phyloP scores from a whole-genome alignment of 2,888 invertebrate genomes.

The Crematogaster levior region DNA sequence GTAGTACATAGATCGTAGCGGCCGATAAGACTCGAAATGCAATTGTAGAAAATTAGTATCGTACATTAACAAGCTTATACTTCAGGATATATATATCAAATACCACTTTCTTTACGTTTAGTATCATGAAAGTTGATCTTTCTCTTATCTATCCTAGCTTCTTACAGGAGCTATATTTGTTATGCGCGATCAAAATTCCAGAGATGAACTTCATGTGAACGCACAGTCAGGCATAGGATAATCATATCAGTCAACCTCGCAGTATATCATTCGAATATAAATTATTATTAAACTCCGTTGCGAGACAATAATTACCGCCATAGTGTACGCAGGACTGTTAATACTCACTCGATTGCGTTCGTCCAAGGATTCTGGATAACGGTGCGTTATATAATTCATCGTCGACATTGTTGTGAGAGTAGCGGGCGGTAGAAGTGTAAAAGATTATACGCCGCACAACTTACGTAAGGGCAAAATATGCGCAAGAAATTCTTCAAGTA shows the following conservation, averaged over 20 bases:
- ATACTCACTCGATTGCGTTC: slow-evolving; percentile 33
- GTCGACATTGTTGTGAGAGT: slow-evolving; percentile 56
- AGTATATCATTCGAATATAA: slow-evolving; percentile 65
- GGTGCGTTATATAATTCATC: slow-evolving; percentile 51
- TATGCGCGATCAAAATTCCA: slow-evolving; percentile 52
- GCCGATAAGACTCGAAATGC: background rate
- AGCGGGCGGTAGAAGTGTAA: slow-evolving; percentile 16
- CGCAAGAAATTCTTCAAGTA: slow-evolving; percentile 44
- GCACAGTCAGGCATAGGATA: background rate
- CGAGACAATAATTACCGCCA: slow-evolving; percentile 62
- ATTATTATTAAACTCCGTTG: slow-evolving; percentile 61
- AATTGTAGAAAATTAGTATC: background rate
- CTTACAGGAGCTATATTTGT: too few relatives aligned
- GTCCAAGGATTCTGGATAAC: slow-evolving; percentile 41
- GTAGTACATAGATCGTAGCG: background rate
- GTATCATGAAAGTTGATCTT: background rate
- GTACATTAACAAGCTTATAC: background rate
- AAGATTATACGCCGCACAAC: slow-evolving; percentile 11
- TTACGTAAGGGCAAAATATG: slow-evolving; percentile 40
- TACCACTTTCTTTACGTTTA: background rate
- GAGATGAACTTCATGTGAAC: slow-evolving; percentile 25
- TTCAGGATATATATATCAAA: background rate
- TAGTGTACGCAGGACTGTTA: slow-evolving; percentile 48
- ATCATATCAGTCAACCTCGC: slow-evolving; percentile 58
- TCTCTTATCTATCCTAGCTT: background rate